A percentile compares a stretch with the other conserved stretches of the same genome.
Conservation (phyloP, 92 coral and sea anemone genomes). For the Siderastrea siderea region DNA sequence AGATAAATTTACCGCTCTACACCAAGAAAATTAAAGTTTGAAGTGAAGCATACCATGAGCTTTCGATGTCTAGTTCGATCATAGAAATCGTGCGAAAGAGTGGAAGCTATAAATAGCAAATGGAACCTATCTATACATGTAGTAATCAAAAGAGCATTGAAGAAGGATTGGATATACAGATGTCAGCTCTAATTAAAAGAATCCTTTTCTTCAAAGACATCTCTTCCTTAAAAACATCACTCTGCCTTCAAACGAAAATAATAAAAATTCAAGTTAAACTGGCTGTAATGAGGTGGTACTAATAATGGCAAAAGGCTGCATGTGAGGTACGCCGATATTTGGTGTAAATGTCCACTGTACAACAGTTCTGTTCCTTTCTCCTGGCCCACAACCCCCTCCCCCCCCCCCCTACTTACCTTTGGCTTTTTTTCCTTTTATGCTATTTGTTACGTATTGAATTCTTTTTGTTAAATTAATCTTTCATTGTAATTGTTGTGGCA, state of each 20-base stretch:
- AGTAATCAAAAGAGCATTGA: conserved; percentile 36
- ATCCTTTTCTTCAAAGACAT: background rate
- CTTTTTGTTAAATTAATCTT: no score
- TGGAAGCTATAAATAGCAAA: conserved; percentile 26
- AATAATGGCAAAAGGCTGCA: conserved; percentile 45
- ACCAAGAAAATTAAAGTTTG: conserved; percentile 47
- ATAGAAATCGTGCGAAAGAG: conserved; percentile 49
- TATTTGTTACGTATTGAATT: no score
- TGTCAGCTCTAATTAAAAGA: conserved; percentile 33
- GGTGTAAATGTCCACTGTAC: conserved; percentile 54
- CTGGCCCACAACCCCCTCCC: no score
- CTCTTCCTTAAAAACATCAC: no score
- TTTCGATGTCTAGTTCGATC: conserved; percentile 34
- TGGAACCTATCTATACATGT: conserved; percentile 45
- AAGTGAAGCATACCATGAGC: conserved; percentile 53
- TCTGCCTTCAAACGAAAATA: background rate
- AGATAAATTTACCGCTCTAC: conserved; percentile 43
- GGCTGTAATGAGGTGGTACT: conserved; percentile 35
- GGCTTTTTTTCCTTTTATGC: no score
- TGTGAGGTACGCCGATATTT: conserved; percentile 41
- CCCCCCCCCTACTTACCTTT: no score
- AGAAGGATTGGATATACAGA: conserved; percentile 33
- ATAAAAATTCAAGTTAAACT: conserved; percentile 31
- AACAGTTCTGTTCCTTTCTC: no score
- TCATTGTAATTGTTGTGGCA: no score